phyloP scores from a whole-genome alignment of 2,888 invertebrate species.

The Entomobrya multifasciata region DNA sequence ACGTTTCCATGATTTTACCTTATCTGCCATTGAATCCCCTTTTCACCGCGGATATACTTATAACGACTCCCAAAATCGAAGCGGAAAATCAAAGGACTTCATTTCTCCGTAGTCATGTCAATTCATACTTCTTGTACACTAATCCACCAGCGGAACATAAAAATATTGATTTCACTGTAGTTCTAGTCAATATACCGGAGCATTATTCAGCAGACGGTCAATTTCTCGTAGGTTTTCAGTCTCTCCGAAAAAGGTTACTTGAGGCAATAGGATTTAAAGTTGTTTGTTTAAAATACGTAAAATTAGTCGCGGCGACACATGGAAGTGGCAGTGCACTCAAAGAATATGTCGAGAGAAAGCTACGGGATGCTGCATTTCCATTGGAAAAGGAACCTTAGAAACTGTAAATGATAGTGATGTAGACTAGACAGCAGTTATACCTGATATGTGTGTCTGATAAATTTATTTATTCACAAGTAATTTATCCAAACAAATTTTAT shows the following conservation, averaged over 20 bases:
- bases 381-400: too few relatives aligned
- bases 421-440: too few relatives aligned
- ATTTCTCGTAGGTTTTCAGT: slow-evolving; percentile 83
- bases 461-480: too few relatives aligned
- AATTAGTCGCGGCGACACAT: slow-evolving; percentile 83
- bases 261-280: slow-evolving; percentile 85
- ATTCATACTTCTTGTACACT: slow-evolving; percentile 47
- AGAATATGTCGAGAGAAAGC: slow-evolving; percentile 83
- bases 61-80: slow-evolving; percentile 83
- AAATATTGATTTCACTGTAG: slow-evolving; percentile 81
- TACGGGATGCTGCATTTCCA: slow-evolving; percentile 78
- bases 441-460: too few relatives aligned
- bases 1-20: slow-evolving; percentile 83
- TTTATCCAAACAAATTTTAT: too few relatives aligned
- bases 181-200: slow-evolving; percentile 86
- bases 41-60: slow-evolving; percentile 85
- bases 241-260: slow-evolving; percentile 85
- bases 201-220: slow-evolving; percentile 85
- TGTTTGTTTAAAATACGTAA: slow-evolving; percentile 84
- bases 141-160: slow-evolving; percentile 20
- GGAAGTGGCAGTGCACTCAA: slow-evolving; percentile 84
- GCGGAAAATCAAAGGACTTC: slow-evolving; percentile 48
- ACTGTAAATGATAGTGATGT: too few relatives aligned
- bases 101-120: slow-evolving; percentile 64
- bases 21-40: slow-evolving; percentile 84